Evolutionary conservation across 2,888 invertebrate species (phyloP), one percentile per base, ranked within the genome.

Genomic region (Miltochrista miniata): DNA sequence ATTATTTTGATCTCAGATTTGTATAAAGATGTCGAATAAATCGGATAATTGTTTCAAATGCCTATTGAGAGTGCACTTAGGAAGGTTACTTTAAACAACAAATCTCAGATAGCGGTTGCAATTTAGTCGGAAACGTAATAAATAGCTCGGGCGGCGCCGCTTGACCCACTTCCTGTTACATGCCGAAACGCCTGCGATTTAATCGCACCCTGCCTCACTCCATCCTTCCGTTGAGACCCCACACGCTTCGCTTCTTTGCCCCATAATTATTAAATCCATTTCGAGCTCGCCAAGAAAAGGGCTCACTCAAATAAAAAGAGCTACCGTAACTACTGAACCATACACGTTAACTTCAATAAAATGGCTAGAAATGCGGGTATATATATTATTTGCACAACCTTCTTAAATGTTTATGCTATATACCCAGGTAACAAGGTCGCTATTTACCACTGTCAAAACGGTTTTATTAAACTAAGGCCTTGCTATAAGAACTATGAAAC

Each of bases 131-230:
- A 86, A 89, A 86, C 83, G 84, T 85, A 90, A 89, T 90, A 90
- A 89, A 90, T 89, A 89, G 83, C 83, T 74, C 79, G 81, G 81
- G 82, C 76, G 85, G 85, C 81, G 83, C 83, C 83, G 87, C 87
- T 89, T 90, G 90, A 90, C 90, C 90, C 86, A 90, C 87, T 90
- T 90, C 87, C 87, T 86, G 85, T 79, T 80, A 88, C 88, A 89
- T 83, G 85, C 89, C 90, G 84, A 90, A 90, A 89, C 88, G 87
- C 81, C 83, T 81, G 84, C 88, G 90, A 90, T 90, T 87, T 85
- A 85, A 91, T 90, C 90, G 85, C 79, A 77, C 82, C 79, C 77
- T 81, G 75, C 87, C 86, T 76, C 84, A 79, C 79, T 82, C 84
- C 84, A 76, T 80, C 80, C 79, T 86, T 84, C 84, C 84, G 80